phyloP scores from a whole-genome alignment of 2,888 invertebrate genomes.

The Agrypnus murinus region DNA sequence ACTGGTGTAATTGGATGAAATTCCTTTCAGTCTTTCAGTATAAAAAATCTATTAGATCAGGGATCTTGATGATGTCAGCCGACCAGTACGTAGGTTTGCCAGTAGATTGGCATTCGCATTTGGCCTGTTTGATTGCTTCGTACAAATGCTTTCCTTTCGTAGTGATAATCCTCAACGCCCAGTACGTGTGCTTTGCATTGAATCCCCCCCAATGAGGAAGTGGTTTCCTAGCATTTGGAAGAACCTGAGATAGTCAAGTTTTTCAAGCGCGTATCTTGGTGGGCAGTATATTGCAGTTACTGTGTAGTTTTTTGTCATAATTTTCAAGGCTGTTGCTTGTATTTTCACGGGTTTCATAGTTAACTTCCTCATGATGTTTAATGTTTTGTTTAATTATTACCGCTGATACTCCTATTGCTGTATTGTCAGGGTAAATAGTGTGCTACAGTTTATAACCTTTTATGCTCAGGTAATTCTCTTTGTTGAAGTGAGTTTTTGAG shows the following conservation, averaged over 20 bases:
- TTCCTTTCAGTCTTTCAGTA: constrained; percentile 20
- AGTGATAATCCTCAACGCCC: constrained; percentile 36
- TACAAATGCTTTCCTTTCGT: constrained; percentile 27
- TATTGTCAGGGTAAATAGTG: too few species aligned
- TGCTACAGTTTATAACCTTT: too few species aligned
- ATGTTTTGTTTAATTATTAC: too few species aligned
- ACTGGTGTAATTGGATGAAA: constrained; percentile 34
- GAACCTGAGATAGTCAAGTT: too few species aligned
- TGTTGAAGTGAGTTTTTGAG: too few species aligned
- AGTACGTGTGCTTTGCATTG: constrained; percentile 40
- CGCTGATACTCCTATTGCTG: too few species aligned
- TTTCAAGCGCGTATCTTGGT: constrained; percentile 29
- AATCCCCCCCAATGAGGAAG: constrained; percentile 48
- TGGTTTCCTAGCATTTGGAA: too few species aligned
- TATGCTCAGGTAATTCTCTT: too few species aligned
- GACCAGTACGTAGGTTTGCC: constrained; percentile 37
- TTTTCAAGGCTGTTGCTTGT: constrained; percentile 32
- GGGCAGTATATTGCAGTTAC: too few species aligned
- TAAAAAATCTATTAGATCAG: constrained; percentile 35
- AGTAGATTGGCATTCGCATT: constrained; percentile 33
- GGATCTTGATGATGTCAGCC: constrained; percentile 24
- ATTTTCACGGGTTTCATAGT: constrained; percentile 22
- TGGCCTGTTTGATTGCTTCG: constrained; percentile 28
- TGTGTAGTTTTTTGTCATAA: constrained; percentile 33
- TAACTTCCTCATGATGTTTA: constrained; percentile 36